These are phyloP conservation scores for Tiliqua scincoides DNA, from an alignment of 2,113 vertebrate species.

Conservation along the genomic window DNA sequence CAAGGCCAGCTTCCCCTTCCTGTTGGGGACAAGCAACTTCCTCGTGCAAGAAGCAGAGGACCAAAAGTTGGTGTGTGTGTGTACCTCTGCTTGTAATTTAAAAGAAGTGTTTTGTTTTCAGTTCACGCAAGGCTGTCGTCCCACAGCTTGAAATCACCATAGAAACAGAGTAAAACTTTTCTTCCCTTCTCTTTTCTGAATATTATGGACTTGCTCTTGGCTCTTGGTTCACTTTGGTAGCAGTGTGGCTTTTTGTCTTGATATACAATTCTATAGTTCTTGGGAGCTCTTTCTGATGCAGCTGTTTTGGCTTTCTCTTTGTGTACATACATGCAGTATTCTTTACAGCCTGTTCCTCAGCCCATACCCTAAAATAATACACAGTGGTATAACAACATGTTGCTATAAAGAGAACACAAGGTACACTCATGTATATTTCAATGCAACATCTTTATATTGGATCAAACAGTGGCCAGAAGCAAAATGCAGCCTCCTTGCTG, in stretches of 20 bases:
- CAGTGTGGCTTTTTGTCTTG: neutral
- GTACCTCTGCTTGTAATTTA: neutral
- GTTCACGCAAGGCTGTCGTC: neutral
- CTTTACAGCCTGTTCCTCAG: neutral
- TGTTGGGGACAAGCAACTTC: neutral
- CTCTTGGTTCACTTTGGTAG: neutral
- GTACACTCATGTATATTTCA: too few relatives aligned
- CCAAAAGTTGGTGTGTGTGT: neutral
- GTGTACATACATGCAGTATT: neutral
- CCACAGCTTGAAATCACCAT: neutral
- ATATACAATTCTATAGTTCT: neutral
- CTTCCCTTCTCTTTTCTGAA: neutral
- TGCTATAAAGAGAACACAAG: too few relatives aligned
- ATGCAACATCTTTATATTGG: neutral
- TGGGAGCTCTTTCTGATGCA: neutral
- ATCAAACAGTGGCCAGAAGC: neutral
- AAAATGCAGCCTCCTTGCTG: neutral
- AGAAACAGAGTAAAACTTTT: neutral
- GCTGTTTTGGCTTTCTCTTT: neutral
- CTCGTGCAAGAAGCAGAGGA: neutral
- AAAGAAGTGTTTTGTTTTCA: neutral
- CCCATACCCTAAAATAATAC: neutral
- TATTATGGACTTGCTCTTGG: neutral
- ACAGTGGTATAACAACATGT: too few relatives aligned
- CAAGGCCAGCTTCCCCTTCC: neutral